These are phyloP conservation scores for fruit fly (Drosophila melanogaster) DNA, from an alignment of 1,140 invertebrate species.

Conservation along the genomic window Release_6_plus_ISO1_MT NC_004354.4:2066001-2066500, in stretches of 20 bases:
- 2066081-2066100: neutral
- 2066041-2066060: neutral
- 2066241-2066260: neutral
- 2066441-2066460: slow-evolving; percentile 23
- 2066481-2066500: slow-evolving; percentile 13
- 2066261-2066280: slow-evolving; percentile 3
- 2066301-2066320: neutral
- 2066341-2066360: neutral
- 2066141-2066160: neutral
- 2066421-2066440: neutral
- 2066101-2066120: neutral
- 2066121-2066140: neutral
- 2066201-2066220: neutral
- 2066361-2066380: neutral
- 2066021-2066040: neutral
- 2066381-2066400: too few species aligned
- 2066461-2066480: slow-evolving; percentile 30
- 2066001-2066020: neutral
- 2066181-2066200: neutral
- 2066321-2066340: neutral
- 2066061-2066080: neutral
- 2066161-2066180: neutral
- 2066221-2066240: neutral
- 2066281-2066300: neutral
- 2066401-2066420: neutral